These are phyloP conservation scores for Cyanoramphus novaezelandiae DNA, from an alignment of 2,113 vertebrate genomes.

Conservation along the genomic window DNA sequence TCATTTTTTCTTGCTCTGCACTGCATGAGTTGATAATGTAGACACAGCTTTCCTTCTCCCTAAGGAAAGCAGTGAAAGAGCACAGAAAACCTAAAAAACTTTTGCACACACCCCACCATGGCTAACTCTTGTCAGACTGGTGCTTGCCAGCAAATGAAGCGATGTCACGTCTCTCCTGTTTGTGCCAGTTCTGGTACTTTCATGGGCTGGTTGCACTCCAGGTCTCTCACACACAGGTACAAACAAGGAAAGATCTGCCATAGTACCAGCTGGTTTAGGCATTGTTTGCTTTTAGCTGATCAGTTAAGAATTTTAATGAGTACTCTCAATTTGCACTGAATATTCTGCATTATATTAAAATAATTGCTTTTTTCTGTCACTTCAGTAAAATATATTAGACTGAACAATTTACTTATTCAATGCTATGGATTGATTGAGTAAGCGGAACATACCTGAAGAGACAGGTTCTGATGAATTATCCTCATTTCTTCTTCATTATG, in stretches of 20 bases:
- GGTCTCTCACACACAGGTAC: not conserved
- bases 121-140: accelerated
- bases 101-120: not conserved
- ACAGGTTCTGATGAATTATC: not conserved
- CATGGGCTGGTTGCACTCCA: not conserved
- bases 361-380: not conserved
- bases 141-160: not conserved
- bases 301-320: not conserved
- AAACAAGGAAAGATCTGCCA: not conserved
- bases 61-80: not conserved
- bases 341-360: not conserved
- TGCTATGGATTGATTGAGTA: not conserved
- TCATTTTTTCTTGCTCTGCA: not conserved
- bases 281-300: not conserved
- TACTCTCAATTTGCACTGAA: not conserved
- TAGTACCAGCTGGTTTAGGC: not conserved
- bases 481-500: not conserved
- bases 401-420: not conserved
- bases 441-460: not conserved
- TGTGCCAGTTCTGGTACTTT: accelerated
- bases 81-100: not conserved
- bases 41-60: not conserved
- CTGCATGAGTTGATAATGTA: not conserved
- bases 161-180: not conserved
- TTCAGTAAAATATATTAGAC: not conserved